A percentile compares a stretch with the other conserved stretches of the same genome.
Evolutionary conservation across 1,140 invertebrate species (phyloP).

Genomic region (Drosophila oshimai): DNA sequence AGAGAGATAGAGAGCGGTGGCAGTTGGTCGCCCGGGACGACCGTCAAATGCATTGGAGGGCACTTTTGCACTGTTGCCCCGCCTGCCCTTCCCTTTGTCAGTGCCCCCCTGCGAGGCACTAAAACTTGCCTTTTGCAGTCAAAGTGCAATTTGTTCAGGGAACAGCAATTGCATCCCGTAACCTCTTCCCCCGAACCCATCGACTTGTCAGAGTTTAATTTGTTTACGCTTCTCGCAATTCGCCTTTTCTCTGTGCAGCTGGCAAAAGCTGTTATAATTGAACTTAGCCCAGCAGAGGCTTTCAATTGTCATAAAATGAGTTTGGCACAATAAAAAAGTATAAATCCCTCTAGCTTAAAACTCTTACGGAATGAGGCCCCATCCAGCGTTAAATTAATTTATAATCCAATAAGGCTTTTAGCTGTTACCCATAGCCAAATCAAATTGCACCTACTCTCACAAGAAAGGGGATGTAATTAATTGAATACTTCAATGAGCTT

Average conservation of each 20-base stretch:
- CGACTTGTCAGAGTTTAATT: constrained; percentile 65
- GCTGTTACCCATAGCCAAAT: not conserved
- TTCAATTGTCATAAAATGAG: constrained; percentile 40
- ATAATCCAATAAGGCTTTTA: constrained; percentile 22
- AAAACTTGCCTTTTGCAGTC: constrained; percentile 73
- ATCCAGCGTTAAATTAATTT: not conserved
- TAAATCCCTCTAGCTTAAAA: constrained; percentile 7
- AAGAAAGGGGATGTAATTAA: constrained; percentile 27
- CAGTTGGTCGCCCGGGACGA: constrained; percentile 67
- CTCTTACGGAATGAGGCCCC: no score
- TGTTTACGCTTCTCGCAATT: constrained; percentile 59
- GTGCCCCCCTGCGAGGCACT: constrained; percentile 33
- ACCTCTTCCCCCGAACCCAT: not conserved
- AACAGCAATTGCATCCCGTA: constrained; percentile 43
- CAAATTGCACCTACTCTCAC: not conserved
- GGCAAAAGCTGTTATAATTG: constrained; percentile 52
- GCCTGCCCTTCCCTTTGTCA: constrained; percentile 17
- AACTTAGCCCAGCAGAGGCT: constrained; percentile 29
- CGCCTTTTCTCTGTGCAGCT: constrained; percentile 40
- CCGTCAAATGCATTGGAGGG: constrained; percentile 64
- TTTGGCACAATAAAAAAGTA: not conserved
- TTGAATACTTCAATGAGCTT: constrained; percentile 36
- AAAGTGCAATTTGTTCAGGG: constrained; percentile 73
- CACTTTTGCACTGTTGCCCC: constrained; percentile 50
- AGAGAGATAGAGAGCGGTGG: not conserved